Base-by-base conservation (phyloP, 1,140 invertebrate species). In the Magallana angulata region DNA sequence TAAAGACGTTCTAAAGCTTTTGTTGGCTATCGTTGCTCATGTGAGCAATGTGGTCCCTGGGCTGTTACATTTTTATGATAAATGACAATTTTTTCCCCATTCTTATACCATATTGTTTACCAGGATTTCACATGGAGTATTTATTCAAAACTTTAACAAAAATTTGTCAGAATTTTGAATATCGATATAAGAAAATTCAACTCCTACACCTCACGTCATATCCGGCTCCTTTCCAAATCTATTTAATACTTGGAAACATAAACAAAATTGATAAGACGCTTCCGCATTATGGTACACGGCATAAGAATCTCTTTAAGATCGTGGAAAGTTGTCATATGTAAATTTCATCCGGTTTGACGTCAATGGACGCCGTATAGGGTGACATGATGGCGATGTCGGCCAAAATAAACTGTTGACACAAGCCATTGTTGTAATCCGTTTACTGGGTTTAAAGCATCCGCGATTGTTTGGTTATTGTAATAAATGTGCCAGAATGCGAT, bases 401-500 rank as follows among this genome's bases (percentile, higher is more conserved):
- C 64, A 30, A 71, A 71, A 71, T 30, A 76, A 36, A 76, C 68
- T 76, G 68, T 76, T 76, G 68, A 76, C 68, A 76, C 24, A 76
- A 76, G 36, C 24, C 68, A 76, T 76, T 30, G 36, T 76, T 30
- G 68, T 76, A 76, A 76, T 76, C 68, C 68, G 68, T 76, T 76
- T 76, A 76, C 68, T 48, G 68, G 68, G 64, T 24, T 76, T 76
- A 30, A 76, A 36, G 68, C 68, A 76, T 76, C 68, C 68, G 68
- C 24, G 68, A 30, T 76, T 76, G 68, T 76, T 76, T 76, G 68
- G 68, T 30, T 76, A 30, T 76, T 76, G 68, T 76, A 76, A 76
- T 76, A 76, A 76, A 76, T 24, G 36, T 76, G 68, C 68, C 68
- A 76, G 68, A 1, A 36, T 30, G 7, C 24, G 68, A 30, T 24